These are phyloP conservation scores for Toxonevra muliebris DNA, from an alignment of 2,888 invertebrate species.

Conservation along the genomic window DNA sequence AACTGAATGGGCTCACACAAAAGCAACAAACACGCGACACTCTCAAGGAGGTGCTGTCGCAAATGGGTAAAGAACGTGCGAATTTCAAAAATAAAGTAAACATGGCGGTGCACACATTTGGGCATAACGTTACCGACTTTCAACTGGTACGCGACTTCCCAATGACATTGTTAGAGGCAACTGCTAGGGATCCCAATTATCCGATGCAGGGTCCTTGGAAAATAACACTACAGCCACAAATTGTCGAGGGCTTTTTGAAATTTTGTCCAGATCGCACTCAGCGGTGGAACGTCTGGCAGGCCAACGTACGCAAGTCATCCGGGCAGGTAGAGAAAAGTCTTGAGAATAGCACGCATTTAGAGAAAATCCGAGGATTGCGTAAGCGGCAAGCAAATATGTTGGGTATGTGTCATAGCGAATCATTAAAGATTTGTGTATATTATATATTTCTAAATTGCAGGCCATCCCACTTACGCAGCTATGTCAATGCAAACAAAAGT, in stretches of 20 bases:
- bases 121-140: conserved; percentile 73
- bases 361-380: conserved; percentile 78
- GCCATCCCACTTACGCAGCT: conserved; percentile 81
- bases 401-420: conserved; percentile 56
- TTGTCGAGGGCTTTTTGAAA: conserved; percentile 81
- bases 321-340: conserved; percentile 70
- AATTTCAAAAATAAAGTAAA: conserved; percentile 76
- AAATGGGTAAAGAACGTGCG: conserved; percentile 69
- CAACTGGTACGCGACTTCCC: conserved; percentile 79
- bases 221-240: conserved; percentile 77
- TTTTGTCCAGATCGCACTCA: conserved; percentile 82
- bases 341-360: conserved; percentile 78
- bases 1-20: conserved; percentile 82
- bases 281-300: conserved; percentile 88
- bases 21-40: conserved; percentile 67
- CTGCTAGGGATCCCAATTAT: conserved; percentile 72
- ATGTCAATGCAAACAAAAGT: conserved; percentile 95
- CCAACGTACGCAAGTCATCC: conserved; percentile 77
- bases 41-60: conserved; percentile 68
- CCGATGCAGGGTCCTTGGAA: conserved; percentile 82
- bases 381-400: conserved; percentile 77
- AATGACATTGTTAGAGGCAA: conserved; percentile 71
- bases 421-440: no score
- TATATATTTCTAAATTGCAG: conserved; percentile 17
- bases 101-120: conserved; percentile 73